These are phyloP conservation scores for Falco punctatus DNA, from an alignment of 2,113 vertebrate genomes.

Conservation along the genomic window DNA sequence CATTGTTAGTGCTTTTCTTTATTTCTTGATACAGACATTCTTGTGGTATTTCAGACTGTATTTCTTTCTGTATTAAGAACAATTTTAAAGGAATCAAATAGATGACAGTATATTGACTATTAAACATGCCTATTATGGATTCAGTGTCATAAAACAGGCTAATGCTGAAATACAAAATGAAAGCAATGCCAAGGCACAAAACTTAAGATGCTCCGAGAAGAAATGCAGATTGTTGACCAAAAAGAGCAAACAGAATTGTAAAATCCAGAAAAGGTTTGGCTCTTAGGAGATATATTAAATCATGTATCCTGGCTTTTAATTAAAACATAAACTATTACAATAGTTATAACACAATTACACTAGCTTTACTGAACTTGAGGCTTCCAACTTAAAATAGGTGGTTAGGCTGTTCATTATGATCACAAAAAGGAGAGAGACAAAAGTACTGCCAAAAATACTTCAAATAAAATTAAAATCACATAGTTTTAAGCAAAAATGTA, in stretches of 20 bases:
- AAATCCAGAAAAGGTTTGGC: background rate
- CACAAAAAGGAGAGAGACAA: background rate
- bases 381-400: background rate
- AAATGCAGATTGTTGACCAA: background rate
- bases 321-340: background rate
- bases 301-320: background rate
- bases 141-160: background rate
- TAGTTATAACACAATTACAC: background rate
- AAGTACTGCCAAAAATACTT: background rate
- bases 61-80: slow-evolving; percentile 48
- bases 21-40: slow-evolving; percentile 49
- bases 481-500: background rate
- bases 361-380: background rate
- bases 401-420: background rate
- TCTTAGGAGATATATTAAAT: background rate
- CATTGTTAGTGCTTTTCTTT: slow-evolving; percentile 66
- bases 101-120: background rate
- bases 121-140: background rate
- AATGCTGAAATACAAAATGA: background rate
- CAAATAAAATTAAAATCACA: background rate
- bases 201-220: background rate
- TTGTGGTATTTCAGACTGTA: background rate
- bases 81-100: background rate
- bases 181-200: background rate
- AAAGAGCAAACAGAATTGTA: background rate